Conservation (phyloP, 2,888 invertebrate genomes). For the Pristionchus maxplancki region DNA sequence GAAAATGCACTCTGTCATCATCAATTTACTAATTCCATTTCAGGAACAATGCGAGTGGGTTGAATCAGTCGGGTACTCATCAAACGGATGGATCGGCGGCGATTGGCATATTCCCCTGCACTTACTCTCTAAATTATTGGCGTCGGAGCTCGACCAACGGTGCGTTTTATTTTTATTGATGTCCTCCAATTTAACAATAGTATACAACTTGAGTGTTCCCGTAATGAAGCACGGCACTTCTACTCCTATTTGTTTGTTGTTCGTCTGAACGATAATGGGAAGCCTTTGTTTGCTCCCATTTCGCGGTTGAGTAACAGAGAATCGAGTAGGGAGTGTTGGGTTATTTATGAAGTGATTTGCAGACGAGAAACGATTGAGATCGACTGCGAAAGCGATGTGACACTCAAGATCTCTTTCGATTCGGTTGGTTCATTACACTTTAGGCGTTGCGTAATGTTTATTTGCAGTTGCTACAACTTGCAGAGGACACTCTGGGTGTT, state of each 20-base stretch:
- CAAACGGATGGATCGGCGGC: constrained; percentile 54
- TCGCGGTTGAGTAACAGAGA: not conserved
- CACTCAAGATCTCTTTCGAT: constrained; percentile 56
- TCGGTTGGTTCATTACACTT: constrained; percentile 45
- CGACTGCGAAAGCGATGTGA: constrained; percentile 51
- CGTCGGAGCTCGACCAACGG: constrained; percentile 51
- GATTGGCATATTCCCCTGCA: constrained; percentile 56
- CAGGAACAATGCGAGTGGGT: constrained; percentile 55
- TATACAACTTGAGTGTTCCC: not conserved
- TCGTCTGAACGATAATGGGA: not conserved
- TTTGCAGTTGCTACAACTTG: constrained; percentile 54
- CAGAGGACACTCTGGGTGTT: constrained; percentile 54
- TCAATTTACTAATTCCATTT: too few relatives aligned
- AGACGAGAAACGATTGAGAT: constrained; percentile 14
- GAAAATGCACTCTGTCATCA: too few relatives aligned
- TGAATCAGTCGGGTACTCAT: constrained; percentile 53
- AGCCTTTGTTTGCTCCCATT: not conserved
- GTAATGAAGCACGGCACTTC: not conserved
- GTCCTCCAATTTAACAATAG: too few relatives aligned
- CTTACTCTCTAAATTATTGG: constrained; percentile 53
- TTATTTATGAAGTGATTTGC: not conserved
- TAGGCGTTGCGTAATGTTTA: not conserved
- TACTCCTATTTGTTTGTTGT: not conserved
- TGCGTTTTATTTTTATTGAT: too few relatives aligned
- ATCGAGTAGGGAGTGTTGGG: not conserved